These are phyloP conservation scores for Calameuta filiformis DNA, from an alignment of 2,888 invertebrate species.

Conservation along the genomic window DNA sequence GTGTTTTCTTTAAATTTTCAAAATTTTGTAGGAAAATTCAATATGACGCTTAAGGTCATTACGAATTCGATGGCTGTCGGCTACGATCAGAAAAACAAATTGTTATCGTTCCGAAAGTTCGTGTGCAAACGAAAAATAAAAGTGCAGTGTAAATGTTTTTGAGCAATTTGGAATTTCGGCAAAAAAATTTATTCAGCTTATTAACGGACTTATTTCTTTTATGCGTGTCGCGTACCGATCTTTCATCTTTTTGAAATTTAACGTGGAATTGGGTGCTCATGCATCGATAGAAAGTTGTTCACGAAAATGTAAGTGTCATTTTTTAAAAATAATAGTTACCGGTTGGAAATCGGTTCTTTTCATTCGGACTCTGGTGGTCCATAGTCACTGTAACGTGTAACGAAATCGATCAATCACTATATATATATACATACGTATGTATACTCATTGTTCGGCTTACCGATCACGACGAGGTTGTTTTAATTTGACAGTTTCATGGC, in stretches of 20 bases:
- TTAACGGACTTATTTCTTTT: neutral
- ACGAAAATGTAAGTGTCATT: neutral
- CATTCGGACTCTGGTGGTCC: neutral
- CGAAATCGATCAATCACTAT: neutral
- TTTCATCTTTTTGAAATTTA: neutral
- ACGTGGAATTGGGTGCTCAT: neutral
- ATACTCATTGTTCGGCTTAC: neutral
- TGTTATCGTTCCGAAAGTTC: neutral
- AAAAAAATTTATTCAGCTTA: neutral
- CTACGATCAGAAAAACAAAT: neutral
- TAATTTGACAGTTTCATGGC: slow-evolving; percentile 9
- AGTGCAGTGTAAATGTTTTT: neutral
- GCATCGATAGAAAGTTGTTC: neutral
- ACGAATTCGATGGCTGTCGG: neutral
- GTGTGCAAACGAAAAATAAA: neutral
- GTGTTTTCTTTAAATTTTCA: neutral
- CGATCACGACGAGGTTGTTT: neutral
- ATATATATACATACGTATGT: neutral
- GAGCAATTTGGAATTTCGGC: neutral
- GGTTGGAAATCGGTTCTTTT: neutral
- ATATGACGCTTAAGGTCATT: neutral
- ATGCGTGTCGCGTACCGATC: neutral
- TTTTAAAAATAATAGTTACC: neutral
- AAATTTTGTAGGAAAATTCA: neutral
- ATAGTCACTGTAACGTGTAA: neutral